Evolutionary conservation across 2,797 vertebrate genomes (phyloP).

Genomic region (Oryzias sinensis): DNA sequence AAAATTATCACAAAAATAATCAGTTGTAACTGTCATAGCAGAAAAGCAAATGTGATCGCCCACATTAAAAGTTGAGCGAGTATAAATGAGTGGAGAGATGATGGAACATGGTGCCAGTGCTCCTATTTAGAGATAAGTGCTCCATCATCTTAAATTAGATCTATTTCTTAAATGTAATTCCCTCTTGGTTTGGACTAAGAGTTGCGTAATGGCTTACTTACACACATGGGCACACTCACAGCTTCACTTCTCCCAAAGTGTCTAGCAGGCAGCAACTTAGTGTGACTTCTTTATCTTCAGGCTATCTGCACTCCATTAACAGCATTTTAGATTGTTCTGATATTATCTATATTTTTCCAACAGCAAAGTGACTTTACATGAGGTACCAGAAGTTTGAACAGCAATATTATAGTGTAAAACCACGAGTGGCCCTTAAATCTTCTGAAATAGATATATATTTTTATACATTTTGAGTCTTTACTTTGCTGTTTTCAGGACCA

Average conservation of each 20-base stretch:
- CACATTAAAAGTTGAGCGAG: constrained; percentile 50
- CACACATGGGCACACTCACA: constrained; percentile 2
- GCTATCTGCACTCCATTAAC: constrained; percentile 51
- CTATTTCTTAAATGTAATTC: constrained; percentile 36
- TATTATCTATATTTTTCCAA: constrained; percentile 44
- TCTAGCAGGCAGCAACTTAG: constrained; percentile 32
- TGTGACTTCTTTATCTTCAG: constrained; percentile 47
- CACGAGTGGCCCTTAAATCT: too few species aligned
- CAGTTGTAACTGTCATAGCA: constrained; percentile 48
- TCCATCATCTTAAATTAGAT: constrained; percentile 24
- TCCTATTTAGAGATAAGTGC: constrained; percentile 33
- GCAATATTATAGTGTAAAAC: background rate
- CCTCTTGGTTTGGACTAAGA: constrained; percentile 29
- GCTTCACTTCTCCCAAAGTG: constrained; percentile 13
- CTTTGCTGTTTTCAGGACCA: too few species aligned
- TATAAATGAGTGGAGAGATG: constrained; percentile 20
- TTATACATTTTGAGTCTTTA: too few species aligned
- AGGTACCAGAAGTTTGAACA: constrained; percentile 15
- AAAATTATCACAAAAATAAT: constrained; percentile 45
- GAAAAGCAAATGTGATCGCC: constrained; percentile 53
- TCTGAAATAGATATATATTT: too few species aligned
- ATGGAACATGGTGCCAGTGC: constrained; percentile 13
- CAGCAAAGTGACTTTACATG: constrained; percentile 8
- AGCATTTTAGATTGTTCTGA: constrained; percentile 39
- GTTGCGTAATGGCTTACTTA: constrained; percentile 21